Percentiles rank a stretch among this genome's conserved stretches.
These are phyloP conservation scores for Adela reaumurella DNA, from an alignment of 2,888 invertebrate species.

Conservation along the genomic window DNA sequence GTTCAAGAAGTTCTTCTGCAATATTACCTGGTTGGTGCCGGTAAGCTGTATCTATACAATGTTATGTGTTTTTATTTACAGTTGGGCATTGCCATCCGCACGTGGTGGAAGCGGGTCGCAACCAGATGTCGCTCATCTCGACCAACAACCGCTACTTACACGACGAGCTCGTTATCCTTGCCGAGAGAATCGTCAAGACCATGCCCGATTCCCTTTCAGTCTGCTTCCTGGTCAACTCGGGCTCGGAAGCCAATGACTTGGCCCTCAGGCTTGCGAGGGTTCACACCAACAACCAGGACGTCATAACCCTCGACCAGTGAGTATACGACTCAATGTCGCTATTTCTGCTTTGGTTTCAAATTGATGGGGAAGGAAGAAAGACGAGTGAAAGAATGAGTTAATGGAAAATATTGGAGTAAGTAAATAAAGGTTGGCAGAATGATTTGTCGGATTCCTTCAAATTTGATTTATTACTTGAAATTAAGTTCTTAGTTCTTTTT, in stretches of 20 bases:
- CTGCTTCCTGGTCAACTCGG: conserved; percentile 96
- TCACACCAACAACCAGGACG: conserved; percentile 84
- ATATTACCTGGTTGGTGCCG: too few species aligned
- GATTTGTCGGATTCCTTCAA: too few species aligned
- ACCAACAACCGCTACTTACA: conserved; percentile 97
- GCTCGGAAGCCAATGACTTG: conserved; percentile 98
- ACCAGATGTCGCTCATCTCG: conserved; percentile 87
- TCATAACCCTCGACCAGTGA: conserved; percentile 96
- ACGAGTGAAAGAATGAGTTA: too few species aligned
- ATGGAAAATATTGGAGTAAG: too few species aligned
- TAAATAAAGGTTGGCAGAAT: too few species aligned
- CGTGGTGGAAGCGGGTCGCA: conserved; percentile 85
- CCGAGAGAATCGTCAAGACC: conserved; percentile 74
- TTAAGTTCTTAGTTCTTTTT: too few species aligned
- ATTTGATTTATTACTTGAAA: too few species aligned
- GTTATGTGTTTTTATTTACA: conserved; percentile 26
- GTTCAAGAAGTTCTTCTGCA: too few species aligned
- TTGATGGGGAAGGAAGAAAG: too few species aligned
- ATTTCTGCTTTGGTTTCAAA: too few species aligned
- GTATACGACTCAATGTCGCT: conserved; percentile 30
- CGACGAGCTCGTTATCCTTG: conserved; percentile 90
- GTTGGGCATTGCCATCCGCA: conserved; percentile 97
- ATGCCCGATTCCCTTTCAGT: conserved; percentile 85
- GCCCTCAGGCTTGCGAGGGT: conserved; percentile 87
- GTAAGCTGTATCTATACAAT: too few species aligned